These are phyloP conservation scores for Lamproptera curius DNA, from an alignment of 2,888 invertebrate species.

Conservation along the genomic window DNA sequence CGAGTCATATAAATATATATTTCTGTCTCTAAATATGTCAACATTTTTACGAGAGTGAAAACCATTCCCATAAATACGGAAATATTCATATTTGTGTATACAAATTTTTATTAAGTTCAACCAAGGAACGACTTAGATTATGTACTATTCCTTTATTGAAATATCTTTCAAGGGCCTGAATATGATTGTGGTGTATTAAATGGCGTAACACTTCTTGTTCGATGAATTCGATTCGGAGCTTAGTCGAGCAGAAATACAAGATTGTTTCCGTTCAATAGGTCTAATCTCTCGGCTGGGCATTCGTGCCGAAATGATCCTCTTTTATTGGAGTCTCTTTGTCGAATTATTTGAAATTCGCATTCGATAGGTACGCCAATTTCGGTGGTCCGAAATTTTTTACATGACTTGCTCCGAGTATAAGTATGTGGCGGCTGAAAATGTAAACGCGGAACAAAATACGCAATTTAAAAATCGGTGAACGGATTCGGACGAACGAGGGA, in stretches of 20 bases:
- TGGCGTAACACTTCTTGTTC: constrained; percentile 44
- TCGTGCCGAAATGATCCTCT: constrained; percentile 67
- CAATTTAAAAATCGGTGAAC: no score
- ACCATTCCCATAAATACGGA: no score
- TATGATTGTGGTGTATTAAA: constrained; percentile 38
- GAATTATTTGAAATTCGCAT: constrained; percentile 54
- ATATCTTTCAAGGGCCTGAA: constrained; percentile 17
- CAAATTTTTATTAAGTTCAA: not conserved
- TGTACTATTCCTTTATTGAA: constrained; percentile 1
- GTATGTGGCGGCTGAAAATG: not conserved
- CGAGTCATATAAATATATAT: no score
- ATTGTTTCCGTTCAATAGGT: constrained; percentile 72
- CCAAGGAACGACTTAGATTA: not conserved
- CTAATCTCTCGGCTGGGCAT: constrained; percentile 71
- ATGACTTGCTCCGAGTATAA: not conserved
- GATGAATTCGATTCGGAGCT: constrained; percentile 46
- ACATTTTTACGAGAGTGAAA: no score
- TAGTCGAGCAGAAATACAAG: constrained; percentile 71
- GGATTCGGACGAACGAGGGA: no score
- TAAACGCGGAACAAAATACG: no score
- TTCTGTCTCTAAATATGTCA: no score
- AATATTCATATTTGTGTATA: no score
- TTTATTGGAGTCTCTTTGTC: constrained; percentile 69
- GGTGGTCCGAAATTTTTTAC: constrained; percentile 2
- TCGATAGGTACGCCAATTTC: constrained; percentile 21